phyloP scores from a whole-genome alignment of 2,888 invertebrate species.

The Spodoptera picta region DNA sequence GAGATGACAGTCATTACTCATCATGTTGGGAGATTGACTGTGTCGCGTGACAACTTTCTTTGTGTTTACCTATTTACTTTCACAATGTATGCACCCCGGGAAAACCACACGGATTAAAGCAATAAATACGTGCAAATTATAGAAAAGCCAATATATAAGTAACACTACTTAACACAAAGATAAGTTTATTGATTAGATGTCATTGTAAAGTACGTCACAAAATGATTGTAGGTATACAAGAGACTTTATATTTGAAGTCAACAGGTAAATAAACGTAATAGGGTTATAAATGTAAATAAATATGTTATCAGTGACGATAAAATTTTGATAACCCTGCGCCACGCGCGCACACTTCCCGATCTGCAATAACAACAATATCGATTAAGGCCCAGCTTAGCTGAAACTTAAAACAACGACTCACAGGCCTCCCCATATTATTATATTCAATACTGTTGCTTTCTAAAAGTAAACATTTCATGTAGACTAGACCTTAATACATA shows the following conservation, averaged over 20 bases:
- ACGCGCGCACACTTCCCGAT: constrained; percentile 36
- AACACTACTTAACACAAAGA: constrained; percentile 18
- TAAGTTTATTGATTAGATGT: constrained; percentile 19
- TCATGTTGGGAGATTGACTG: constrained; percentile 11
- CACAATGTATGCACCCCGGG: constrained; percentile 12
- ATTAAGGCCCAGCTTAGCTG: constrained; percentile 13
- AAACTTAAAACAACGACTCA: constrained; percentile 3
- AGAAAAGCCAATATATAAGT: constrained; percentile 23
- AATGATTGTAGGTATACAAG: constrained; percentile 21
- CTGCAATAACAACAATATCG: constrained; percentile 31
- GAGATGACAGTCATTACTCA: constrained; percentile 38
- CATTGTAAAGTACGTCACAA: constrained; percentile 21
- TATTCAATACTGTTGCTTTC: not conserved
- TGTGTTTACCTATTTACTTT: constrained; percentile 12
- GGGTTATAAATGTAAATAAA: constrained; percentile 52
- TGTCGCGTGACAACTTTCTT: constrained; percentile 42
- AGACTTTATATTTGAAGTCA: constrained; percentile 34
- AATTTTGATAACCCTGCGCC: constrained; percentile 46
- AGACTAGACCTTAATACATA: not conserved
- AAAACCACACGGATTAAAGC: constrained; percentile 32
- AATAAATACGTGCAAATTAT: constrained; percentile 19
- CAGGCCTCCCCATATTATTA: not conserved
- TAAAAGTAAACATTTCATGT: not conserved
- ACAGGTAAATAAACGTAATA: constrained; percentile 46
- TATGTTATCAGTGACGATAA: constrained; percentile 48